Evolutionary conservation across 2,113 vertebrate genomes (phyloP).

Genomic region (Nicator chloris): DNA sequence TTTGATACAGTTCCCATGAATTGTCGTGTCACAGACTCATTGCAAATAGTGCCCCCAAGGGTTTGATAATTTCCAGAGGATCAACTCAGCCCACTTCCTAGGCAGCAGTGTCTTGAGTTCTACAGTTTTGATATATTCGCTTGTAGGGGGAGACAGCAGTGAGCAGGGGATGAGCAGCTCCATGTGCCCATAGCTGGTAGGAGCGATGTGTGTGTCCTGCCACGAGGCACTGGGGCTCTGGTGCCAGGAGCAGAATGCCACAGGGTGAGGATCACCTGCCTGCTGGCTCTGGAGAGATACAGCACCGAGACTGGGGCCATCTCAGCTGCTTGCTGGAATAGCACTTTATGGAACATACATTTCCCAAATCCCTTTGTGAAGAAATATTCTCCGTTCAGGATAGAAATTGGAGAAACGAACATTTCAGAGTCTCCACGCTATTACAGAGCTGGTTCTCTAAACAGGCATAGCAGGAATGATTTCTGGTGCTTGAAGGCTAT

Average conservation of each 20-base stretch:
- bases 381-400: background rate
- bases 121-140: background rate
- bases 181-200: fast-evolving
- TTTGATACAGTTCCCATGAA: background rate
- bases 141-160: background rate
- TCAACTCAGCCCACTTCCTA: background rate
- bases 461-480: background rate
- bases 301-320: background rate
- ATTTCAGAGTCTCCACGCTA: fast-evolving
- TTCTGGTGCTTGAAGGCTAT: background rate
- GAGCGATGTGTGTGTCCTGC: background rate
- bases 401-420: fast-evolving
- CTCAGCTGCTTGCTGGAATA: background rate
- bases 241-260: background rate
- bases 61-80: background rate
- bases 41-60: background rate
- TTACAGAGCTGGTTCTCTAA: background rate
- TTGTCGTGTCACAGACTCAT: background rate
- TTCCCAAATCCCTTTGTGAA: background rate
- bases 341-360: fast-evolving
- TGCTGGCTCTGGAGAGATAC: background rate
- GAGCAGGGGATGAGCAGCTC: background rate
- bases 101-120: background rate
- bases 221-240: background rate
- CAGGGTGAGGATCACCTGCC: background rate